A percentile compares a stretch with the other conserved stretches of the same genome.
Conservation (phyloP, 2,113 vertebrate genomes). For the Scomber japonicus region DNA sequence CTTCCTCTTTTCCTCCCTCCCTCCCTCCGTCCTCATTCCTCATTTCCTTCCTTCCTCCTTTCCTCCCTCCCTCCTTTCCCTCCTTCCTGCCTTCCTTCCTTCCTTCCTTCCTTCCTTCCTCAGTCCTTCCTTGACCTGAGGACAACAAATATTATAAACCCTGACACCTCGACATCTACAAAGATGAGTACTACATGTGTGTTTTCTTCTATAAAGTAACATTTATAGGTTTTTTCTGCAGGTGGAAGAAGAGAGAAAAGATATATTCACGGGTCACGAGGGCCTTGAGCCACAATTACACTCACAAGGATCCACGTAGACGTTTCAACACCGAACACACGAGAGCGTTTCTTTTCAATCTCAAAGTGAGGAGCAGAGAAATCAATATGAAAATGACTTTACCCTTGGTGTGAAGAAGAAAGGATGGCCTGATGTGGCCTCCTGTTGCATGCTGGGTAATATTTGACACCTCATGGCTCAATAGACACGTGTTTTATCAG, state of each 20-base stretch:
- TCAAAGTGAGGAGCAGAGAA: constrained; percentile 10
- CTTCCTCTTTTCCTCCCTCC: no score
- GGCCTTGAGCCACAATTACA: constrained; percentile 6
- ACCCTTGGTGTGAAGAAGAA: background rate
- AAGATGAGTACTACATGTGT: no score
- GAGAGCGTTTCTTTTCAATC: background rate
- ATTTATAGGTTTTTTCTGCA: background rate
- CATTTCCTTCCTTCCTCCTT: no score
- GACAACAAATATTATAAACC: background rate
- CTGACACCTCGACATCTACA: background rate
- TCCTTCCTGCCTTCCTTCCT: background rate
- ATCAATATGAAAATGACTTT: background rate
- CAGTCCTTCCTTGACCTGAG: no score
- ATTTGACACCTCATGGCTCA: no score
- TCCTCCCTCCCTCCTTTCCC: no score
- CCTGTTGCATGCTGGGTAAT: constrained; percentile 3
- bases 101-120: background rate
- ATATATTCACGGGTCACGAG: no score
- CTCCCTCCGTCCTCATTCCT: no score
- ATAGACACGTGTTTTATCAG: no score
- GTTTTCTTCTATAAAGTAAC: background rate
- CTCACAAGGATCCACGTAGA: no score
- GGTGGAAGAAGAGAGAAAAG: background rate
- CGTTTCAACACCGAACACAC: constrained; percentile 16
- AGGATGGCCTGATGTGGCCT: background rate